Evolutionary conservation across 2,113 vertebrate genomes (phyloP).

Genomic region (Melanerpes aurifrons): DNA sequence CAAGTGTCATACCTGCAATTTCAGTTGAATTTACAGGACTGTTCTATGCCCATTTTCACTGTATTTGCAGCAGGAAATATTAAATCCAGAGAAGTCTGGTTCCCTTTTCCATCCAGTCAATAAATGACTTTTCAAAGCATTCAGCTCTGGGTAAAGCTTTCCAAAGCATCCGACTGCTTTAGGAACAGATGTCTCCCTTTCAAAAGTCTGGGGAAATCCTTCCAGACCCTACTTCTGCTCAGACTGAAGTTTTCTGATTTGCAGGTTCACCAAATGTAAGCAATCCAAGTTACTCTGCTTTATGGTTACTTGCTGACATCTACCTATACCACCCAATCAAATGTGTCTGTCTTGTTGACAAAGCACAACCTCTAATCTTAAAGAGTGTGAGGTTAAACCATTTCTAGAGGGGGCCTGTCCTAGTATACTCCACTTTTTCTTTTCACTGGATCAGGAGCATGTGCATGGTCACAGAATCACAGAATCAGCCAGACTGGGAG

Average conservation of each 20-base stretch:
- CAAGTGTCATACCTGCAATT: background rate
- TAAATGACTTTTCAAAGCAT: background rate
- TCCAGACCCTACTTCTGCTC: background rate
- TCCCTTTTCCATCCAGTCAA: background rate
- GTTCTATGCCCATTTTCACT: background rate
- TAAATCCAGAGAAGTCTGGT: conserved; percentile 3
- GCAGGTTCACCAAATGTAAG: background rate
- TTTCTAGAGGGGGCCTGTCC: background rate
- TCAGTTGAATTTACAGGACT: background rate
- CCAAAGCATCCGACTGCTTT: background rate
- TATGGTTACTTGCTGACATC: conserved; percentile 1
- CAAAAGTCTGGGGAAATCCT: conserved; percentile 11
- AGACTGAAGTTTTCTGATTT: background rate
- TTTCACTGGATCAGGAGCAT: background rate
- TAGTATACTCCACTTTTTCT: background rate
- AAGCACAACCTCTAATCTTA: background rate
- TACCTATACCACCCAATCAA: background rate
- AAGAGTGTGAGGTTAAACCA: background rate
- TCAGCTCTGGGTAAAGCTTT: background rate
- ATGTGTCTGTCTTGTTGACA: background rate
- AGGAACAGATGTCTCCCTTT: background rate
- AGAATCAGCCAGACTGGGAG: too few species aligned
- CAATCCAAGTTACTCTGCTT: background rate
- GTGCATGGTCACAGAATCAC: background rate
- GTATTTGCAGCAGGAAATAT: conserved; percentile 2